A percentile compares a stretch with the other conserved stretches of the same genome.
Evolutionary conservation across 2,113 vertebrate species (phyloP).

Genomic region (Gallinago media): DNA sequence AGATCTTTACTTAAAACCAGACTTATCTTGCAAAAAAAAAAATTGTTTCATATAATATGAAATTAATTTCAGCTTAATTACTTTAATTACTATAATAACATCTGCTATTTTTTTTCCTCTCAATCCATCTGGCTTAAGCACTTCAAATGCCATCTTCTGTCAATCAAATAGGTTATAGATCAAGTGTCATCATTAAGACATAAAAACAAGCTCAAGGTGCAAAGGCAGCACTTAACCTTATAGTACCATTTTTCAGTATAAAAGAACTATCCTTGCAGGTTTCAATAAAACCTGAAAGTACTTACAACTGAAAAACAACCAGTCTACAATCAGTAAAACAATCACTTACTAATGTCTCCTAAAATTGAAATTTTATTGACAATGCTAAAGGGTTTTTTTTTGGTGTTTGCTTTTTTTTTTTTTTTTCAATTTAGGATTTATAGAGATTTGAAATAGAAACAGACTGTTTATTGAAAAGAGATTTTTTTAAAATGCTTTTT

Average conservation of each 20-base stretch:
- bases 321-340: neutral
- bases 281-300: neutral
- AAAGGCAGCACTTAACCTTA: neutral
- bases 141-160: conserved; percentile 14
- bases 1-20: neutral
- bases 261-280: neutral
- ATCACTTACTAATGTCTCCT: neutral
- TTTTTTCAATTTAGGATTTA: neutral
- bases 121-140: conserved; percentile 15
- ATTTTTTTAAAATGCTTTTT: neutral
- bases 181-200: neutral
- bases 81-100: conserved; percentile 3
- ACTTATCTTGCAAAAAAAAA: neutral
- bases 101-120: neutral
- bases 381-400: neutral
- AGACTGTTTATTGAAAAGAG: neutral
- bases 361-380: neutral
- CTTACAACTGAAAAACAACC: neutral
- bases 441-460: neutral
- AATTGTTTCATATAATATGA: neutral
- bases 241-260: neutral
- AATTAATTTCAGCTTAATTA: conserved; percentile 33
- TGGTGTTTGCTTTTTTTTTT: neutral
- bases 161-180: conserved; percentile 21
- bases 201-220: neutral